Evolutionary conservation across 1,140 invertebrate species (phyloP).

Genomic region (Telenomus remus): DNA sequence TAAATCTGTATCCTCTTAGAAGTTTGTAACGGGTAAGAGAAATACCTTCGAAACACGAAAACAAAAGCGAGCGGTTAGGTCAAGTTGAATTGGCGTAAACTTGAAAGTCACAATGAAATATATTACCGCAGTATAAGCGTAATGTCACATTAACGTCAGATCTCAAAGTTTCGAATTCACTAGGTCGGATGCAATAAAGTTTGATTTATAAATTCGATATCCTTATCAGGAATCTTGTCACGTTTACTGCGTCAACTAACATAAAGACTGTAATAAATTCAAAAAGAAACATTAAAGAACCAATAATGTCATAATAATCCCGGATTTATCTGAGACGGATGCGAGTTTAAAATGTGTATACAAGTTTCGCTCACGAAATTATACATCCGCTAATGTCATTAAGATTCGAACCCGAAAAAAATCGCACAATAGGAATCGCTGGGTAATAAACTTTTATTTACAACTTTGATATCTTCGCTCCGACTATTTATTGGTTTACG

Average conservation of each 20-base stretch:
- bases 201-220: conserved; percentile 56
- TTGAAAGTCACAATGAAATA: conserved; percentile 52
- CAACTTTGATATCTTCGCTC: conserved; percentile 52
- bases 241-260: conserved; percentile 49
- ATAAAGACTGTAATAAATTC: conserved; percentile 52
- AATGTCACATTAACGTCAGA: conserved; percentile 52
- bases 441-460: conserved; percentile 55
- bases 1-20: too few relatives aligned
- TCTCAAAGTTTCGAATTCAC: conserved; percentile 47
- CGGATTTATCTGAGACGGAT: conserved; percentile 36
- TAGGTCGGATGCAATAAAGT: conserved; percentile 51
- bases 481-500: conserved; percentile 11
- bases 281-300: conserved; percentile 53
- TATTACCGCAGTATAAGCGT: conserved; percentile 43
- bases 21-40: too few relatives aligned
- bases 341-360: conserved; percentile 22
- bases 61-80: conserved; percentile 27
- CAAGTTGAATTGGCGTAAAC: conserved; percentile 25
- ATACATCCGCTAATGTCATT: conserved; percentile 30
- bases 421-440: too few relatives aligned
- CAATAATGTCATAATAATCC: conserved; percentile 49
- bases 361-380: conserved; percentile 19
- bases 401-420: conserved; percentile 4
- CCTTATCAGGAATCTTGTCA: conserved; percentile 50
- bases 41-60: conserved; percentile 10